Percentiles rank a stretch among this genome's conserved stretches.
phyloP scores from a whole-genome alignment of 2,797 vertebrate species.

The Fratercula arctica region DNA sequence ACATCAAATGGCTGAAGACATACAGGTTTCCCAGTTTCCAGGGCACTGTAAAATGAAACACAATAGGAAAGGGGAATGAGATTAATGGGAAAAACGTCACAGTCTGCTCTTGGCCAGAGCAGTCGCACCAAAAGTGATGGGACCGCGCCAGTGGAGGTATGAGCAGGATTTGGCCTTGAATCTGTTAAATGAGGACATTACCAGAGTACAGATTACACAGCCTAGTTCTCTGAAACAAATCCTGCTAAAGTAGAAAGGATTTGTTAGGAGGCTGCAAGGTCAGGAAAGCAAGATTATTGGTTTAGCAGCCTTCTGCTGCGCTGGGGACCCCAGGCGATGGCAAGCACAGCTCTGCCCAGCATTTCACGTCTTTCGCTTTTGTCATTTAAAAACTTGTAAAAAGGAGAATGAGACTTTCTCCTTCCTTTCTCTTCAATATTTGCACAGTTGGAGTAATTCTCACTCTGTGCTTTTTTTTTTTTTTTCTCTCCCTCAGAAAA shows the following conservation, averaged over 20 bases:
- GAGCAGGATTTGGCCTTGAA: conserved; percentile 14
- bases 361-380: conserved; percentile 29
- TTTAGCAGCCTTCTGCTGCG: conserved; percentile 43
- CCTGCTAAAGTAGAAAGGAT: conserved; percentile 43
- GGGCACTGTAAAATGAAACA: neutral
- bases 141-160: neutral
- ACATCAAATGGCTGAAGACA: neutral
- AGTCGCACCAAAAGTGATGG: neutral
- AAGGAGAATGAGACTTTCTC: conserved; percentile 25
- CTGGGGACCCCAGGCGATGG: neutral
- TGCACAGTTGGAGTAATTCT: conserved; percentile 54
- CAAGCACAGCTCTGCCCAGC: neutral
- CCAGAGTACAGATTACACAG: conserved; percentile 19
- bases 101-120: neutral
- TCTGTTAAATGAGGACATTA: conserved; percentile 32
- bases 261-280: conserved; percentile 51
- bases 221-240: conserved; percentile 24
- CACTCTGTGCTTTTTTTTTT: neutral
- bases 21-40: conserved; percentile 28
- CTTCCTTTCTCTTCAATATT: conserved; percentile 52
- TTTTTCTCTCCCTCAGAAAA: conserved; percentile 4
- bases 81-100: neutral
- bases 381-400: conserved; percentile 45
- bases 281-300: conserved; percentile 42
- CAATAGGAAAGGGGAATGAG: neutral